A percentile compares a stretch with the other conserved stretches of the same genome.
Evolutionary conservation across 2,888 invertebrate genomes (phyloP).

Genomic region (Netelia virgata): DNA sequence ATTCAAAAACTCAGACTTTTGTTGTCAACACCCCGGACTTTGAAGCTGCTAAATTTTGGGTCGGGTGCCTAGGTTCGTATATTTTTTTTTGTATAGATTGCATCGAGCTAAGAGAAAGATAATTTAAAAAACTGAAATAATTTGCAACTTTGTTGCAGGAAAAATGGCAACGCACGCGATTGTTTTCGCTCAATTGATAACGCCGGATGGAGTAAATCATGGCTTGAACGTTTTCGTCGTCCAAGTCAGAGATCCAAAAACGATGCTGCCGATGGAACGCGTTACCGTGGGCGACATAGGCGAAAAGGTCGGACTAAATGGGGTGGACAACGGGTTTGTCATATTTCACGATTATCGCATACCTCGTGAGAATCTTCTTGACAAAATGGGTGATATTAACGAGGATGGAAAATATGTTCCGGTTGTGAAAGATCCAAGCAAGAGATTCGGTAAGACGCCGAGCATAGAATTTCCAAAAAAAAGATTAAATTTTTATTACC

Average conservation of each 20-base stretch:
- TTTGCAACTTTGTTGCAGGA: slow-evolving; percentile 84
- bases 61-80: slow-evolving; percentile 93
- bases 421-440: slow-evolving; percentile 92
- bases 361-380: slow-evolving; percentile 92
- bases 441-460: slow-evolving; percentile 89
- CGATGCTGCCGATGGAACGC: slow-evolving; percentile 90
- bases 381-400: slow-evolving; percentile 94
- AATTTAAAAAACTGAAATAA: slow-evolving; percentile 7
- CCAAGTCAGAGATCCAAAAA: slow-evolving; percentile 91
- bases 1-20: slow-evolving; percentile 91
- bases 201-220: slow-evolving; percentile 91
- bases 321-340: slow-evolving; percentile 96
- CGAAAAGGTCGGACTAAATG: slow-evolving; percentile 95
- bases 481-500: not conserved
- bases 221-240: slow-evolving; percentile 96
- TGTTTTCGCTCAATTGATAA: slow-evolving; percentile 95
- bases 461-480: not conserved
- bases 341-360: slow-evolving; percentile 93
- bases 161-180: slow-evolving; percentile 94
- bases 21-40: slow-evolving; percentile 96
- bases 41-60: slow-evolving; percentile 98
- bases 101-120: not conserved
- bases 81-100: not conserved
- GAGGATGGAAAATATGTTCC: slow-evolving; percentile 93
- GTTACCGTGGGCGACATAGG: slow-evolving; percentile 96